Evolutionary conservation across 2,113 vertebrate species (phyloP), one percentile per base, ranked within the genome.

Genomic region (Oreochromis aureus): DNA sequence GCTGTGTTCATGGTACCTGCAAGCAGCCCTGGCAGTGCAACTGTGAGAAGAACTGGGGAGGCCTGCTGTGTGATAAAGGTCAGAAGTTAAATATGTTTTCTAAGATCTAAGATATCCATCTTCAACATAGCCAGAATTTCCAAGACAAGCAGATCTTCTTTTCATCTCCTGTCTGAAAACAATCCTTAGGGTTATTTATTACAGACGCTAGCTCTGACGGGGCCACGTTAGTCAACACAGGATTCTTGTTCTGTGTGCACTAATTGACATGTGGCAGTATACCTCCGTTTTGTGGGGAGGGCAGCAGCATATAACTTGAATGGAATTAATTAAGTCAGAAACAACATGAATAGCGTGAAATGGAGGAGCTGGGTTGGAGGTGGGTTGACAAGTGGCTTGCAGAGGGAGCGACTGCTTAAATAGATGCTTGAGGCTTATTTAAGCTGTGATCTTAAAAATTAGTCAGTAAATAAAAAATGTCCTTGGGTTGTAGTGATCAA

Each of bases 41-140:
- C 95, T 99, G 98, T 44, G 98, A 99, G 95, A 98, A 97, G 96
- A 99, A 99, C 97, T 99, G 98, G 98, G 98, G 98, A 2, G 98
- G 98, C 16, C 96, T 99, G 88, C 97, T 99, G 30, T 99, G 98
- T 81, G 94, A 99, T 95, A 99, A 98, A 98, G 98, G 98, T 99
- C 46, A 76, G 89, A 10, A 3, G 34, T 39, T 8, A 39, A 66
- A 66, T 39, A 66, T 39, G 61, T 66, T 66, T 66, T 66, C 6
- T 1, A 39, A 66, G 19, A 69, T 41, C 36, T 34, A 10, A 80
- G 2, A 22, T n/a, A 11, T 58, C 39, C 0, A 41, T 81, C 80
- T 81, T 27, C 24, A 13, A 1, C 79, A 44, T 0, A 73, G 22
- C 27, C 27, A 61, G 58, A 71, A 71, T 46, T 71, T 44, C 22